These are phyloP conservation scores for Coilia nasus DNA, from an alignment of 2,797 vertebrate genomes.

Conservation along the genomic window DNA sequence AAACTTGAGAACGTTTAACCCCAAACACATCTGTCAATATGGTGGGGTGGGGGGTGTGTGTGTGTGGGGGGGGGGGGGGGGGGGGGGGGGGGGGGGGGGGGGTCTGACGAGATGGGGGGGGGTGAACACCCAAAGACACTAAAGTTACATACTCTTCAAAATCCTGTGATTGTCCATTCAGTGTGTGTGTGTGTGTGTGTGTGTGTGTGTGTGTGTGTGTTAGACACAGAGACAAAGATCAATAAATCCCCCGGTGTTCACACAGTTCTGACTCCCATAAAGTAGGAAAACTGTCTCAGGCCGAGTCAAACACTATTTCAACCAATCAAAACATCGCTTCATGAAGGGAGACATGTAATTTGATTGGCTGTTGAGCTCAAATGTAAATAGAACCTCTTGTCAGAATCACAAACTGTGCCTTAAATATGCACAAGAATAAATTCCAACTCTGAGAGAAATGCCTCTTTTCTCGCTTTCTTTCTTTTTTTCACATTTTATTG, in stretches of 20 bases:
- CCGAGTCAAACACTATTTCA: background rate
- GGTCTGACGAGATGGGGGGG: slow-evolving; percentile 20
- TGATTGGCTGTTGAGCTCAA: background rate
- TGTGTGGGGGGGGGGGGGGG: slow-evolving; percentile 17
- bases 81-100: background rate
- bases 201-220: no score
- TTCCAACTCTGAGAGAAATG: background rate
- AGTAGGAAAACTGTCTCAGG: background rate
- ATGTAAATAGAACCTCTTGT: background rate
- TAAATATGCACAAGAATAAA: slow-evolving; percentile 41
- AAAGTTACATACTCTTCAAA: no score
- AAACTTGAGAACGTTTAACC: slow-evolving; percentile 52
- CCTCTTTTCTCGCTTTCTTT: background rate
- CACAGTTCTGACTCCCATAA: background rate
- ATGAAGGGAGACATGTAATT: background rate
- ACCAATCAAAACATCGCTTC: background rate
- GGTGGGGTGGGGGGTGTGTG: slow-evolving; percentile 40
- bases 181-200: no score
- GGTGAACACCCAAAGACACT: no score
- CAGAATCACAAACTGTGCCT: background rate
- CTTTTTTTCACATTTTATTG: background rate
- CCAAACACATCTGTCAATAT: slow-evolving; percentile 50
- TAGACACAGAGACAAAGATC: no score
- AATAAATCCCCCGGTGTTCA: background rate
- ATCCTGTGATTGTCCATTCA: no score